Evolutionary conservation across 1,140 invertebrate species (phyloP), one percentile per base, ranked within the genome.

Genomic region (Zaprionus africanus): DNA sequence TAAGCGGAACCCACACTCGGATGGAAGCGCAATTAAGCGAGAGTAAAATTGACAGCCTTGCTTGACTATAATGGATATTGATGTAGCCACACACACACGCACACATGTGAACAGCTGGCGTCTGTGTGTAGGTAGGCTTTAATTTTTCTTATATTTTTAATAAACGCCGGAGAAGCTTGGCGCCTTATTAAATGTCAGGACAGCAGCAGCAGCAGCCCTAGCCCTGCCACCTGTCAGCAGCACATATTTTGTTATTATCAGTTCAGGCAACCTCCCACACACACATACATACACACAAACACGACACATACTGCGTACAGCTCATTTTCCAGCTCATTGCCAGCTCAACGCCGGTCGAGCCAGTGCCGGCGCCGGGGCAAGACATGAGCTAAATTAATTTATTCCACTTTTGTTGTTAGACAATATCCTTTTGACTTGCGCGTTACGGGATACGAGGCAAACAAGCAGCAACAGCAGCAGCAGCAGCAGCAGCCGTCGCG

Each of bases 281-380:
- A 74, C 41, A 51, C 67, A 38, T 22, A 59, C 62, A 56, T 34
- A 57, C 43, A 72, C 31, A 31, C 78, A 83, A 68, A 80, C 69
- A 38, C 12, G 58, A 38, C 28, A 59, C 62, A 56, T 34, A 43
- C 82, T 87, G 73, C 63, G 78, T 34, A 34, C 38, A 88, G 81
- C 85, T 88, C 85, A 91, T 91, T 91, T 91, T 91, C 90, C 90
- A 91, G 85, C 81, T 90, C 86, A 92, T 92, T 91, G 90, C 82
- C 81, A 75, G 53, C 64, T 36, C 26, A 41, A 9, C 15, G 34
- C 34, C 7, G 36, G 54, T 31, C 54, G 24, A 22, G 38, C 17
- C 62, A 2, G 19, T 22, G 1, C 26, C 12, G 43, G 5, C 6
- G 34, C 17, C 19, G 78, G 75, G 64, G 70, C 63, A 83, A 76